Evolutionary conservation across 2,888 invertebrate genomes (phyloP).

Genomic region (Ephialtes manifestator): DNA sequence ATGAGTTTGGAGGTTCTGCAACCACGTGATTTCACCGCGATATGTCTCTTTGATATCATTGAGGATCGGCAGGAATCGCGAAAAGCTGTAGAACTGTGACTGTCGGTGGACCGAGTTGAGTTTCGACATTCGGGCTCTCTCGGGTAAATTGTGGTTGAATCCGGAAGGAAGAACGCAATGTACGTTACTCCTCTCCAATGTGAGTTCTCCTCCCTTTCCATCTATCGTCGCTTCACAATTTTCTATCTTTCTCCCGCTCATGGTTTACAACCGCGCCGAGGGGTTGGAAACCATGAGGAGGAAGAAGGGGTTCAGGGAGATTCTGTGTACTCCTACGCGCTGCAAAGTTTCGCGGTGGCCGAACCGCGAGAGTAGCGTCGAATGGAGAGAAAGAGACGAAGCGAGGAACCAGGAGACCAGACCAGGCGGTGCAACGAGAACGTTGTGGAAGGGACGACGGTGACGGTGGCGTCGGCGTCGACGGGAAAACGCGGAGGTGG

Average conservation of each 20-base stretch:
- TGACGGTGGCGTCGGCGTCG: slow-evolving; percentile 62
- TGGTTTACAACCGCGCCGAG: neutral
- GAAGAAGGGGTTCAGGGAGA: slow-evolving; percentile 26
- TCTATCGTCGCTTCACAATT: slow-evolving; percentile 20
- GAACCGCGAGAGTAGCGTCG: slow-evolving; percentile 47
- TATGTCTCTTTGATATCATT: slow-evolving; percentile 22
- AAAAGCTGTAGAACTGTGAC: slow-evolving; percentile 24
- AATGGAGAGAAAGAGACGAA: slow-evolving; percentile 40
- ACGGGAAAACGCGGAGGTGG: slow-evolving; percentile 51
- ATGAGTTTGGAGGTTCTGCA: neutral
- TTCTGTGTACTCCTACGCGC: slow-evolving; percentile 38
- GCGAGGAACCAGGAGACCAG: slow-evolving; percentile 50
- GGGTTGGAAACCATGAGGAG: slow-evolving; percentile 26
- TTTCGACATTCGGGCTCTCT: slow-evolving; percentile 62
- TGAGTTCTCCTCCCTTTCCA: slow-evolving; percentile 51
- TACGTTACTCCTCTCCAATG: too few species aligned
- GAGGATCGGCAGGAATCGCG: slow-evolving; percentile 39
- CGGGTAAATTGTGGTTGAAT: slow-evolving; percentile 66
- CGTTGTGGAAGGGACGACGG: slow-evolving; percentile 52
- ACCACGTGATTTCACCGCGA: neutral
- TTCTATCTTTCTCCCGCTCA: slow-evolving; percentile 27
- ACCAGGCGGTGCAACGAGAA: slow-evolving; percentile 57
- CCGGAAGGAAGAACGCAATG: slow-evolving; percentile 71
- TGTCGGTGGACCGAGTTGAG: slow-evolving; percentile 18
- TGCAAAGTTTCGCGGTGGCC: slow-evolving; percentile 64